phyloP scores from a whole-genome alignment of 1,140 invertebrate species.

The Holotrichia oblita region DNA sequence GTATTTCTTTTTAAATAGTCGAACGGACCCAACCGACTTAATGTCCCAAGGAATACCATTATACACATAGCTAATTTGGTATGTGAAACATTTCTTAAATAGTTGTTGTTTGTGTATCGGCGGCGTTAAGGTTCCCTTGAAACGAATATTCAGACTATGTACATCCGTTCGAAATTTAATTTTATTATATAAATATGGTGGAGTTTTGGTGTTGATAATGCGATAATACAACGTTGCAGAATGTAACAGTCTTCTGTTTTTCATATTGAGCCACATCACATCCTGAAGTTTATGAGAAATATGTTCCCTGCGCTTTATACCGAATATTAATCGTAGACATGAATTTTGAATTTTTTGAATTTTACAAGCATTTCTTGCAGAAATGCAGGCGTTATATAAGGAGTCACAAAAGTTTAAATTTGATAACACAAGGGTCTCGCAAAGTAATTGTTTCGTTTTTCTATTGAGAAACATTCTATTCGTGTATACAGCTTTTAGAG shows the following conservation, averaged over 20 bases:
- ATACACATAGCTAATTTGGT: neutral
- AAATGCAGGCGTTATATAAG: neutral
- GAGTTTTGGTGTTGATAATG: neutral
- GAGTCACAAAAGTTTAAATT: neutral
- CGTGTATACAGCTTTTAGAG: neutral
- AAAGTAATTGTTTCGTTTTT: neutral
- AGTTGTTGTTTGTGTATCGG: neutral
- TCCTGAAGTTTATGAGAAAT: neutral
- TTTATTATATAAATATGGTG: neutral
- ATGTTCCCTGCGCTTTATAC: neutral
- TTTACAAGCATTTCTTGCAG: neutral
- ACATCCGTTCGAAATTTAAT: neutral
- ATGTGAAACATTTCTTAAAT: neutral
- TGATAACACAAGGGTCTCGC: neutral
- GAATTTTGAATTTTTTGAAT: neutral
- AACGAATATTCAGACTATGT: neutral
- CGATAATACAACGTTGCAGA: neutral
- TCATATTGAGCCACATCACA: neutral
- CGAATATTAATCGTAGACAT: neutral
- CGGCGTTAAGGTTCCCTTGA: neutral
- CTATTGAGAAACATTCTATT: conserved; percentile 10
- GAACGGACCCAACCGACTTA: too few species aligned
- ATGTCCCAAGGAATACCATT: neutral
- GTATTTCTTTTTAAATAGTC: too few species aligned
- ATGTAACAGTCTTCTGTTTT: neutral